Base-by-base conservation (phyloP, 2,113 vertebrate genomes). In the Phaethon lepturus region DNA sequence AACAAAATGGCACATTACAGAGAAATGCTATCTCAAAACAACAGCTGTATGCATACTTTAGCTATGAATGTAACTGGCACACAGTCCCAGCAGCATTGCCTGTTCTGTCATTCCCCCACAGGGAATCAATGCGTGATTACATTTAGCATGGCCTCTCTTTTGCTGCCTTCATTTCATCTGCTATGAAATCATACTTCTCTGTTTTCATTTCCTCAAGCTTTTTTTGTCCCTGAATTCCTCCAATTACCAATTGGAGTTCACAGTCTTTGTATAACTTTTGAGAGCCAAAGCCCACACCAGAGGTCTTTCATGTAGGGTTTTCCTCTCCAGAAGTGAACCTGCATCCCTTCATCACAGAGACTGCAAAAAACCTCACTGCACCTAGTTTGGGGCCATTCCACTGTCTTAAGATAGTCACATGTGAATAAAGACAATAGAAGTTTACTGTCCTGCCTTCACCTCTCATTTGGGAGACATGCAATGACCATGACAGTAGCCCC, bases 11-110 rank as follows among this genome's bases (percentile, higher is more conserved):
- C 86, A 95, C 86, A 66, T 78, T 84, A 40, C 83, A 94, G 91
- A 81, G 77, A 64, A 97, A 91, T 53, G 76, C 91, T 97, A 97
- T 97, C 97, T 95, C 75, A 63, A 86, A 96, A 81, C 75, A 91
- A 68, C 96, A 95, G 96, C 96, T 95, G 96, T 44, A 91, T 23
- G 75, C 20, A 18, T 69, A 77, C 45, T 90, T 35, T 86, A 88
- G 94, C 68, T 22, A 49, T 38, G 62, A 82, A 86, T 63, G 56
- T 35, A 74, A 33, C 76, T 88, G 94, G 94, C 88, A 86, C 60
- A 45, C 47, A 60, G 60, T 79, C 60, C 44, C 64, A 7, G 79
- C 35, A 94, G 66, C 1, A 0, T 22, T 69, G 63, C 59, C 7
- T 45, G 11, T 75, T 59, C 78, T 96, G 64, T 9, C 47, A 40